These are phyloP conservation scores for Cryptocephalus primarius DNA, from an alignment of 2,888 invertebrate species.

Conservation along the genomic window DNA sequence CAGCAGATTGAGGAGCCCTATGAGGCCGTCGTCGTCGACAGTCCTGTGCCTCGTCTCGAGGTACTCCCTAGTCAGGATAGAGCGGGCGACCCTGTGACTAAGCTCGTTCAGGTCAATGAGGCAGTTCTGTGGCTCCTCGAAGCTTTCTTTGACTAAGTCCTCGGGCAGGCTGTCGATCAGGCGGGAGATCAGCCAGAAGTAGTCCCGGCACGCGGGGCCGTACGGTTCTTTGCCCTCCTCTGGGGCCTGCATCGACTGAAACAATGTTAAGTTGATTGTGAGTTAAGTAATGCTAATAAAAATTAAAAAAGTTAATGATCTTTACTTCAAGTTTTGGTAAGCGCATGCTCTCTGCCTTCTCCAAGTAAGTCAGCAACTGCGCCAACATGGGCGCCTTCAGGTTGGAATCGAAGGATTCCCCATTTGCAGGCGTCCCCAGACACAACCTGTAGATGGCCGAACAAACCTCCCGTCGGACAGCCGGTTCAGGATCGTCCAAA, in stretches of 20 bases:
- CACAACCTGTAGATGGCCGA: slow-evolving; percentile 85
- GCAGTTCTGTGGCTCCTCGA: slow-evolving; percentile 44
- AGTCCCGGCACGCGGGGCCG: slow-evolving; percentile 88
- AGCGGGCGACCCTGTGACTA: slow-evolving; percentile 55
- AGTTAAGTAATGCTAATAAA: too few relatives aligned
- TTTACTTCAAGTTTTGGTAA: slow-evolving; percentile 44
- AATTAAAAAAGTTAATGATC: slow-evolving; percentile 1
- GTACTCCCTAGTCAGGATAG: slow-evolving; percentile 67
- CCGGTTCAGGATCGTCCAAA: slow-evolving; percentile 85
- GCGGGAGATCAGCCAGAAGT: slow-evolving; percentile 85
- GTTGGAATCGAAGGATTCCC: slow-evolving; percentile 43
- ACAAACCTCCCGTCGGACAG: slow-evolving; percentile 83
- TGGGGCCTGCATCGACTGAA: slow-evolving; percentile 32
- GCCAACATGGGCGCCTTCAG: slow-evolving; percentile 70
- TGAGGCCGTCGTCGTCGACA: slow-evolving; percentile 81
- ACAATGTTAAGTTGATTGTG: neutral
- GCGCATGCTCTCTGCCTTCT: slow-evolving; percentile 78
- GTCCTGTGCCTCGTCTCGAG: slow-evolving; percentile 72
- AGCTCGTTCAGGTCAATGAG: slow-evolving; percentile 59
- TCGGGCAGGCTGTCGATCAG: slow-evolving; percentile 77
- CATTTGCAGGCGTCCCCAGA: slow-evolving; percentile 47
- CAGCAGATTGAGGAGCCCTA: slow-evolving; percentile 75
- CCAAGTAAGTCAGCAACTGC: slow-evolving; percentile 68
- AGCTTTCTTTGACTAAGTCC: slow-evolving; percentile 59
- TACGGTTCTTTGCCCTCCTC: slow-evolving; percentile 89